Evolutionary conservation across 2,113 vertebrate species (phyloP).

Genomic region (Delphinus delphis): DNA sequence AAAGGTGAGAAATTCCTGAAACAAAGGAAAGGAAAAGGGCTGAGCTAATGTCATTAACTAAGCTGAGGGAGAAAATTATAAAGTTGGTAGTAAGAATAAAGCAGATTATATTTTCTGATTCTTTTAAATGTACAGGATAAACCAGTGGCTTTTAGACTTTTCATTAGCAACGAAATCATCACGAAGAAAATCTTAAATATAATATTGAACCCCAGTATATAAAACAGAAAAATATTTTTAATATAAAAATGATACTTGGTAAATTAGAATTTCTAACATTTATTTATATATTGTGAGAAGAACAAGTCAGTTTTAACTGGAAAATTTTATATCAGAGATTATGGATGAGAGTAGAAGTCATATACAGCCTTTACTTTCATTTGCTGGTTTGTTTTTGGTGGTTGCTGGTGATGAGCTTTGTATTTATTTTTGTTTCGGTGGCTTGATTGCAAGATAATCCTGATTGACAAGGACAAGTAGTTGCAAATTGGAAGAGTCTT

Average conservation of each 20-base stretch:
- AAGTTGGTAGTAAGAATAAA: not conserved
- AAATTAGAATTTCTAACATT: not conserved
- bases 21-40: not conserved
- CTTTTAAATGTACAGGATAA: not conserved
- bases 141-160: not conserved
- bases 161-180: not conserved
- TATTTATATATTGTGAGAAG: not conserved
- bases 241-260: not conserved
- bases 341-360: not conserved
- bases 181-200: not conserved
- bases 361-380: not conserved
- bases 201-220: not conserved
- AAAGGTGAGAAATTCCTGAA: conserved; percentile 86
- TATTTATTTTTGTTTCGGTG: not conserved
- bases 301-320: conserved; percentile 4
- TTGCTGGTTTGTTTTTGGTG: not conserved
- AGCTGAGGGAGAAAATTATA: not conserved
- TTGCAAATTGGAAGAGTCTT: not conserved
- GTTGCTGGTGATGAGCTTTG: not conserved
- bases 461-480: not conserved
- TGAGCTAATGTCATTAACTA: not conserved
- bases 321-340: not conserved
- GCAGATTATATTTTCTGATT: not conserved
- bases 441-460: not conserved
- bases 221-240: conserved; percentile 7